phyloP scores from a whole-genome alignment of 2,113 vertebrate genomes.

The Corythornis vintsioides region DNA sequence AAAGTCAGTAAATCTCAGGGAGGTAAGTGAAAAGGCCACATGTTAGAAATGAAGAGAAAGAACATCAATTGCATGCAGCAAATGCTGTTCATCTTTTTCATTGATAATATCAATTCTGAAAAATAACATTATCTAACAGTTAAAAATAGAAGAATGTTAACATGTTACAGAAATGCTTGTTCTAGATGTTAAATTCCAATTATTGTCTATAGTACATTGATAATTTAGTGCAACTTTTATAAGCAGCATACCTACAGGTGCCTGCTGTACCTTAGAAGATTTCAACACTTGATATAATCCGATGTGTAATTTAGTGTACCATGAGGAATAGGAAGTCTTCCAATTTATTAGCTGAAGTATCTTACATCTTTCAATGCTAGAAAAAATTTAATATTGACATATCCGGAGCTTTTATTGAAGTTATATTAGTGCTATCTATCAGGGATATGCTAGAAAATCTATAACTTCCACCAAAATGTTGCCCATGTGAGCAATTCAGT shows the following conservation, averaged over 20 bases:
- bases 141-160: background rate
- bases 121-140: background rate
- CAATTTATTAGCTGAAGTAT: slow-evolving; percentile 83
- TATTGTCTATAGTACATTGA: background rate
- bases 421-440: slow-evolving; percentile 99
- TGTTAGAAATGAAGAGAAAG: background rate
- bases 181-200: background rate
- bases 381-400: slow-evolving; percentile 89
- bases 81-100: background rate
- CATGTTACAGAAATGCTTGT: background rate
- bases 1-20: background rate
- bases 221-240: slow-evolving; percentile 27
- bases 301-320: slow-evolving; percentile 76
- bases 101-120: background rate
- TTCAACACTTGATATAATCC: slow-evolving; percentile 75
- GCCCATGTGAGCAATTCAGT: slow-evolving; percentile 90
- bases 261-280: slow-evolving; percentile 62
- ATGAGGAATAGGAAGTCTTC: slow-evolving; percentile 73
- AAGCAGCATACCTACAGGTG: slow-evolving; percentile 25
- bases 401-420: slow-evolving; percentile 94
- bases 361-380: slow-evolving; percentile 75
- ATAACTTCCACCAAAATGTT: slow-evolving; percentile 93
- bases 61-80: background rate
- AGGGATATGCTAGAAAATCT: slow-evolving; percentile 95
- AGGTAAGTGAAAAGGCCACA: background rate